Evolutionary conservation across 2,888 invertebrate species (phyloP).

Genomic region (Eilema sororculum): DNA sequence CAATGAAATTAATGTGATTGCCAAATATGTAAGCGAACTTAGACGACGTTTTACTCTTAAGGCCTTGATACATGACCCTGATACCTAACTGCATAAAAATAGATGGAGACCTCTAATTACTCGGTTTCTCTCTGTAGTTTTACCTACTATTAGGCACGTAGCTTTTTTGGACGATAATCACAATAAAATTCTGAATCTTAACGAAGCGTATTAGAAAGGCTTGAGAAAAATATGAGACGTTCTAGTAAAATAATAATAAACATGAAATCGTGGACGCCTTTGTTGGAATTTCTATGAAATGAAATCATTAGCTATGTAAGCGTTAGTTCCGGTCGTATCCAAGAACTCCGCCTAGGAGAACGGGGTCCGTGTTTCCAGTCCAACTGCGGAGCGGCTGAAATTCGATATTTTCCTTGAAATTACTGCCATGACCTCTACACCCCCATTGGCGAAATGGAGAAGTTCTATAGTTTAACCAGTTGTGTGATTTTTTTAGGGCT

Average conservation of each 20-base stretch:
- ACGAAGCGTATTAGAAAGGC: neutral
- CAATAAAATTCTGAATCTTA: neutral
- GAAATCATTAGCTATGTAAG: too few relatives aligned
- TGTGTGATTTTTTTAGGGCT: too few relatives aligned
- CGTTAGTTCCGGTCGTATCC: too few relatives aligned
- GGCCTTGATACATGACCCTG: conserved; percentile 31
- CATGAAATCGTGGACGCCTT: too few relatives aligned
- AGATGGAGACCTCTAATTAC: conserved; percentile 20
- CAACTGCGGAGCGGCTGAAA: too few relatives aligned
- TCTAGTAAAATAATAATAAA: neutral
- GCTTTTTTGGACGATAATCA: neutral
- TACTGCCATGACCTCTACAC: too few relatives aligned
- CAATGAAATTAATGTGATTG: conserved; percentile 47
- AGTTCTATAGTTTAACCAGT: too few relatives aligned
- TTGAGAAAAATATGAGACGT: neutral
- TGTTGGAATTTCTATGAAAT: too few relatives aligned
- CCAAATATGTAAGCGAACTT: conserved; percentile 46
- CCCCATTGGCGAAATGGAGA: too few relatives aligned
- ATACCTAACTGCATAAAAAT: conserved; percentile 44
- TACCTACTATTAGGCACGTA: neutral
- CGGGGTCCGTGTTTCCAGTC: too few relatives aligned
- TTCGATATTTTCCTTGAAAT: too few relatives aligned
- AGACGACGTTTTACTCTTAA: conserved; percentile 17
- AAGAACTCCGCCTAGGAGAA: too few relatives aligned
- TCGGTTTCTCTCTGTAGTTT: neutral